phyloP scores from a whole-genome alignment of 1,140 invertebrate species.

The Tetranychus cinnabarinus region DNA sequence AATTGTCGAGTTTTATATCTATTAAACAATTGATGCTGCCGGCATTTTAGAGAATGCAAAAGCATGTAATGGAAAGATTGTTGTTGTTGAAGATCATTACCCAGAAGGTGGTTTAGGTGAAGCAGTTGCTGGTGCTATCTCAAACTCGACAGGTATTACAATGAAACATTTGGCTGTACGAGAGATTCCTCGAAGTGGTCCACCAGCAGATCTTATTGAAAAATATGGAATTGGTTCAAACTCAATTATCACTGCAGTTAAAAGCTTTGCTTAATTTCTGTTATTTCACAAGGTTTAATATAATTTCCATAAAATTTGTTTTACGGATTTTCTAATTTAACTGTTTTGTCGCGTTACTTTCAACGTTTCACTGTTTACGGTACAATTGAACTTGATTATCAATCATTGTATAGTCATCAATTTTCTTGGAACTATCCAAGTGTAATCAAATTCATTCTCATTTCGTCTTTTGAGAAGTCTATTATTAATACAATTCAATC shows the following conservation, averaged over 20 bases:
- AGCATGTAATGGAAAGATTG: slow-evolving; percentile 48
- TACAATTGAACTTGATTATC: too few species aligned
- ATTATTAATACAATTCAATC: too few species aligned
- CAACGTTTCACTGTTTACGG: too few species aligned
- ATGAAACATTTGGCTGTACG: slow-evolving; percentile 64
- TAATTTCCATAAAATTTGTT: too few species aligned
- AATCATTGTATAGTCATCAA: too few species aligned
- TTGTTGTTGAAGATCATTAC: slow-evolving; percentile 96
- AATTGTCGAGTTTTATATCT: slow-evolving; percentile 60
- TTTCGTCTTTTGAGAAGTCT: too few species aligned
- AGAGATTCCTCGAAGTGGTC: slow-evolving; percentile 70
- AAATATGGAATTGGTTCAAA: slow-evolving; percentile 64
- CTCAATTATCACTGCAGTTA: slow-evolving; percentile 44
- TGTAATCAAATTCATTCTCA: too few species aligned
- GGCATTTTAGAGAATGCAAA: slow-evolving; percentile 51
- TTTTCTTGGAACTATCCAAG: too few species aligned
- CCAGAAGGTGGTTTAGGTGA: slow-evolving; percentile 83
- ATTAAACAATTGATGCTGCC: slow-evolving; percentile 69
- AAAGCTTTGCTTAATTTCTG: background rate
- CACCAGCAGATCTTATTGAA: slow-evolving; percentile 48
- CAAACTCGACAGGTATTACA: slow-evolving; percentile 30
- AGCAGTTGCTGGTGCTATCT: slow-evolving; percentile 57
- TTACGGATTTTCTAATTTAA: too few species aligned
- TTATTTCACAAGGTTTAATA: too few species aligned
- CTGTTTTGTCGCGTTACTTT: too few species aligned